Evolutionary conservation across 2,113 vertebrate species (phyloP).

Genomic region (Helogale parvula): DNA sequence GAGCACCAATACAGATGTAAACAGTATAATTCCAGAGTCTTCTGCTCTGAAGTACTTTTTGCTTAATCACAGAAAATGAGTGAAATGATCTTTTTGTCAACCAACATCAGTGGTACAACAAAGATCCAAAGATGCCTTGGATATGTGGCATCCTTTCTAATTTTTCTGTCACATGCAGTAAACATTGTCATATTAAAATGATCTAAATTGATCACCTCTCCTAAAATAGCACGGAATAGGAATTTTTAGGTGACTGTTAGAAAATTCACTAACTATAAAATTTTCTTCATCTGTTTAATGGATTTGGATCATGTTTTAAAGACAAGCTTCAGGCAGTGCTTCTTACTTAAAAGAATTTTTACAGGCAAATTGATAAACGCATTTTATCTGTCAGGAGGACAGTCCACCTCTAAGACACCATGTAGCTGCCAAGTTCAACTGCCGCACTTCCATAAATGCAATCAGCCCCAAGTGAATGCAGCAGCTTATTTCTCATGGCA

Average conservation of each 20-base stretch:
- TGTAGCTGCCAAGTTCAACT: background rate
- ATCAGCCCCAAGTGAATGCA: background rate
- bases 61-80: background rate
- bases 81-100: background rate
- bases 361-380: background rate
- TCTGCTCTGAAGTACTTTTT: background rate
- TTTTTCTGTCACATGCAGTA: background rate
- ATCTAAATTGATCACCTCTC: background rate
- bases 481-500: background rate
- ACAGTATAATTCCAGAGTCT: background rate
- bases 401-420: background rate
- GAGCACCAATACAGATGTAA: background rate
- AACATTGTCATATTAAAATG: background rate
- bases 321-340: background rate
- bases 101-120: background rate
- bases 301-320: background rate
- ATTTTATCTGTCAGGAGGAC: background rate
- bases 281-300: background rate
- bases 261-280: background rate
- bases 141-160: background rate
- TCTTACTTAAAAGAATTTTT: slow-evolving; percentile 35
- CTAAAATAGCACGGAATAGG: background rate
- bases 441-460: background rate
- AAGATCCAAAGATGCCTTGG: background rate
- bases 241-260: background rate